Conservation (phyloP, 1,140 invertebrate genomes). For the Telenomus remus region DNA sequence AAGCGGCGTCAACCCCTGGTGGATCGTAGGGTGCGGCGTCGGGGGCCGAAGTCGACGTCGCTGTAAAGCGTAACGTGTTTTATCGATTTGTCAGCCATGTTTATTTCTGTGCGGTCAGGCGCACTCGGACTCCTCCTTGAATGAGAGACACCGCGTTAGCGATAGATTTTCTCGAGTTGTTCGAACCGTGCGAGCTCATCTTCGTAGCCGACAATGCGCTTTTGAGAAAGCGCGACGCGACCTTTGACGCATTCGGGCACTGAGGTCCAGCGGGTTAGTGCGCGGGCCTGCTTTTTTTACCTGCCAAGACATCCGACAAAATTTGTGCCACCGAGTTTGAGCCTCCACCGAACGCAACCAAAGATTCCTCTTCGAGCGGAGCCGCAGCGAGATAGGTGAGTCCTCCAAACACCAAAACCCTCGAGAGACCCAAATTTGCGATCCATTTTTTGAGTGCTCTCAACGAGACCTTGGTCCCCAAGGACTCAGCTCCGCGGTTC, state of each 20-base stretch:
- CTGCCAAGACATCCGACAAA: conserved; percentile 11
- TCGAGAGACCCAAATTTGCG: background rate
- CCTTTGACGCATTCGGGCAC: conserved; percentile 19
- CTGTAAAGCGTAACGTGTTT: conserved; percentile 70
- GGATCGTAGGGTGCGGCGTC: conserved; percentile 45
- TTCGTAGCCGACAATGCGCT: conserved; percentile 59
- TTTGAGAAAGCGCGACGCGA: conserved; percentile 52
- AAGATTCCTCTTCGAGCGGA: background rate
- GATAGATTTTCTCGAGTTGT: conserved; percentile 68
- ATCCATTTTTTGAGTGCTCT: background rate
- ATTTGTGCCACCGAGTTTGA: background rate
- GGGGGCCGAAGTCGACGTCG: conserved; percentile 58
- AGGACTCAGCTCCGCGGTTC: conserved; percentile 21
- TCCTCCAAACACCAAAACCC: conserved; percentile 18
- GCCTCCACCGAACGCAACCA: too few relatives aligned
- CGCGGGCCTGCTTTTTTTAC: conserved; percentile 44
- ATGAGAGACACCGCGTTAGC: conserved; percentile 61
- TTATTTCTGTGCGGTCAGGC: conserved; percentile 67
- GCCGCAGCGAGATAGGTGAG: conserved; percentile 8
- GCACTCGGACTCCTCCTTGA: conserved; percentile 64
- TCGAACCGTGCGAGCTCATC: conserved; percentile 59
- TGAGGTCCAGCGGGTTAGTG: conserved; percentile 29
- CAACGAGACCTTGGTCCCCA: conserved; percentile 19
- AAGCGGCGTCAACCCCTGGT: conserved; percentile 28
- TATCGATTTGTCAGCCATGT: conserved; percentile 72